Conservation (phyloP, 2,113 vertebrate species). For the Hippocampus barbouri region DNA sequence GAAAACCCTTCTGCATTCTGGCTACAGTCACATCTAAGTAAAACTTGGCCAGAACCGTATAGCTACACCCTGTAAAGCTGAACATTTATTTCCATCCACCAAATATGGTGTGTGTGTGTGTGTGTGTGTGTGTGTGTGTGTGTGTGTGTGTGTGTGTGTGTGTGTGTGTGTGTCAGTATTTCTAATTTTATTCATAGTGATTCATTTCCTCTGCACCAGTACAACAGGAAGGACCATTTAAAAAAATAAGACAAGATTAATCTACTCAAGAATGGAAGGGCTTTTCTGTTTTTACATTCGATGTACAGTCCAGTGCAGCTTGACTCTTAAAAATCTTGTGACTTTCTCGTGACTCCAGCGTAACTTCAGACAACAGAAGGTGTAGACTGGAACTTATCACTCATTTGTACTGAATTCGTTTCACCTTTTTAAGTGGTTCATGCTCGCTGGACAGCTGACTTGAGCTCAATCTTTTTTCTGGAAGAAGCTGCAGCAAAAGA, state of each 20-base stretch:
- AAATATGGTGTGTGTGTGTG: not conserved
- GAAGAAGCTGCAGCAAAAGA: no score
- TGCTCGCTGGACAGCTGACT: not conserved
- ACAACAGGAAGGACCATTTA: conserved; percentile 9
- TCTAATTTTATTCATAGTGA: conserved; percentile 20
- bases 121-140: no score
- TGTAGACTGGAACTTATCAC: conserved; percentile 6
- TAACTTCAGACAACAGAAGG: not conserved
- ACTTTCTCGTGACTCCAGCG: conserved; percentile 12
- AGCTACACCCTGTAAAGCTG: not conserved
- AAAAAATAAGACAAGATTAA: conserved; percentile 9
- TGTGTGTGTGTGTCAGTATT: not conserved
- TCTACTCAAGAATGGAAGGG: not conserved
- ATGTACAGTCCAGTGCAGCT: not conserved
- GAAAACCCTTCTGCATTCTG: no score
- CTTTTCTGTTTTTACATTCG: conserved; percentile 16
- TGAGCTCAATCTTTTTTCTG: not conserved
- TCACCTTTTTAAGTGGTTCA: conserved; percentile 5
- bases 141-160: no score
- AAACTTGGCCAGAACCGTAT: not conserved
- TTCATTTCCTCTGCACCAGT: conserved; percentile 30
- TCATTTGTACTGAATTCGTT: conserved; percentile 2
- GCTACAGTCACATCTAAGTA: not conserved
- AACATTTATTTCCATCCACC: not conserved
- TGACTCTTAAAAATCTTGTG: conserved; percentile 26